These are phyloP conservation scores for Lissocephala sabroskyi DNA, from an alignment of 2,888 invertebrate species.

Conservation along the genomic window DNA sequence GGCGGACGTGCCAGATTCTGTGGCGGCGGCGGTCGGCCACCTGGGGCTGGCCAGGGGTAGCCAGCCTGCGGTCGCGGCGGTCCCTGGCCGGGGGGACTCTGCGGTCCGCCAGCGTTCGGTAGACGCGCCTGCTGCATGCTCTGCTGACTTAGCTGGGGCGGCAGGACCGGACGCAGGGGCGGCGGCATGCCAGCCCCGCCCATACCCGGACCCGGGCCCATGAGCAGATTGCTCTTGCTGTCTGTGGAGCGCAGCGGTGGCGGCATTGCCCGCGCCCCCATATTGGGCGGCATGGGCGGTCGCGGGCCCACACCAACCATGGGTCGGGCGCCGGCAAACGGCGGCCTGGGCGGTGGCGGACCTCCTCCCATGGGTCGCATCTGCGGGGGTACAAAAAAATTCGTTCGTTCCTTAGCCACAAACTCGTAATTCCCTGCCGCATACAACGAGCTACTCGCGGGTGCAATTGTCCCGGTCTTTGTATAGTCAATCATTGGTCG, in stretches of 20 bases:
- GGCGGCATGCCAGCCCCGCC: constrained; percentile 29
- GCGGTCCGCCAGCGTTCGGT: constrained; percentile 46
- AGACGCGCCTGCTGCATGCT: constrained; percentile 58
- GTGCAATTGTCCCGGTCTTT: too few species aligned
- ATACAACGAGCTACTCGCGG: too few species aligned
- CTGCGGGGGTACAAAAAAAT: constrained; percentile 53
- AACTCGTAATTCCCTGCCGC: too few species aligned
- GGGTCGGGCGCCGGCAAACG: constrained; percentile 54
- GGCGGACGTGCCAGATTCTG: constrained; percentile 47
- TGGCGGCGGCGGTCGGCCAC: constrained; percentile 45
- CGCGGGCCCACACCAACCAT: constrained; percentile 61
- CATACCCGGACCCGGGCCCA: constrained; percentile 51
- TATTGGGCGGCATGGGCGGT: constrained; percentile 63
- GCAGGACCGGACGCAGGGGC: constrained; percentile 45
- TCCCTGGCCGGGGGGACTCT: constrained; percentile 67
- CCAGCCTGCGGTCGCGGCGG: constrained; percentile 61
- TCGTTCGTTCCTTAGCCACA: constrained; percentile 22
- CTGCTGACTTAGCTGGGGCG: constrained; percentile 50
- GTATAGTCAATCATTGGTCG: too few species aligned
- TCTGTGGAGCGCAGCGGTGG: constrained; percentile 72
- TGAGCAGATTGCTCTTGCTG: constrained; percentile 72
- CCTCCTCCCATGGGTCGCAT: constrained; percentile 64
- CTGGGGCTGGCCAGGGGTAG: constrained; percentile 54
- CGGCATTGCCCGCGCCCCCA: constrained; percentile 53
- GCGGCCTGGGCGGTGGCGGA: constrained; percentile 60